phyloP scores from a whole-genome alignment of 1,140 invertebrate species.

The Batillaria attramentaria region DNA sequence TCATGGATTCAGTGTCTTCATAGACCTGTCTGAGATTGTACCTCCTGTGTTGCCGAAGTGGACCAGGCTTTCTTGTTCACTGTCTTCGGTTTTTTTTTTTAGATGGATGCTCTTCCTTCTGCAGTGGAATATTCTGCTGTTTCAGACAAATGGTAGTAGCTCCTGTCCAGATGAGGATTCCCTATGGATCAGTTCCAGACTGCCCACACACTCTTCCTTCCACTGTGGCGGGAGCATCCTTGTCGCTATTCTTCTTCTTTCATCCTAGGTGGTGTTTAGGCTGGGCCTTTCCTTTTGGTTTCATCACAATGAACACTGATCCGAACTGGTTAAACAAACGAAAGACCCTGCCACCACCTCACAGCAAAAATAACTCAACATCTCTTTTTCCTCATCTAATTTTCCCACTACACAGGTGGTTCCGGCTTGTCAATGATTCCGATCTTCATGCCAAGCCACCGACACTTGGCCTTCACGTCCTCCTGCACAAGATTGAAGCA shows the following conservation, averaged over 20 bases:
- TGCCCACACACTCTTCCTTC: neutral
- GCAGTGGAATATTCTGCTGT: no score
- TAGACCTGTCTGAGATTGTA: no score
- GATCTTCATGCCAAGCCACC: slow-evolving; percentile 74
- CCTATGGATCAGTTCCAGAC: neutral
- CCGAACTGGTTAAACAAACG: no score
- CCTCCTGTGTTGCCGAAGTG: no score
- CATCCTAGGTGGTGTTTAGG: neutral
- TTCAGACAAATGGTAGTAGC: no score
- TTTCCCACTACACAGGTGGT: slow-evolving; percentile 34
- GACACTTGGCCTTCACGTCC: slow-evolving; percentile 84
- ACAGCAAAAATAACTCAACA: neutral
- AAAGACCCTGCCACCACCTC: neutral
- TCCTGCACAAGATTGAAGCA: slow-evolving; percentile 99
- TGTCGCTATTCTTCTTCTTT: neutral
- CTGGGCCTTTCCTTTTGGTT: neutral
- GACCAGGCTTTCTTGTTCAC: no score
- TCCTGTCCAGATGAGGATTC: no score
- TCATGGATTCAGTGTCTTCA: no score
- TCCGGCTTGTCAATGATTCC: slow-evolving; percentile 61
- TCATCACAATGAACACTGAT: neutral
- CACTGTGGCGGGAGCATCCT: neutral
- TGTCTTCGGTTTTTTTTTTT: no score
- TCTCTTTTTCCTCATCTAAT: no score
- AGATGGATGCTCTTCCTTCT: no score